These are phyloP conservation scores for Synanthedon vespiformis DNA, from an alignment of 2,888 invertebrate genomes.

Conservation along the genomic window DNA sequence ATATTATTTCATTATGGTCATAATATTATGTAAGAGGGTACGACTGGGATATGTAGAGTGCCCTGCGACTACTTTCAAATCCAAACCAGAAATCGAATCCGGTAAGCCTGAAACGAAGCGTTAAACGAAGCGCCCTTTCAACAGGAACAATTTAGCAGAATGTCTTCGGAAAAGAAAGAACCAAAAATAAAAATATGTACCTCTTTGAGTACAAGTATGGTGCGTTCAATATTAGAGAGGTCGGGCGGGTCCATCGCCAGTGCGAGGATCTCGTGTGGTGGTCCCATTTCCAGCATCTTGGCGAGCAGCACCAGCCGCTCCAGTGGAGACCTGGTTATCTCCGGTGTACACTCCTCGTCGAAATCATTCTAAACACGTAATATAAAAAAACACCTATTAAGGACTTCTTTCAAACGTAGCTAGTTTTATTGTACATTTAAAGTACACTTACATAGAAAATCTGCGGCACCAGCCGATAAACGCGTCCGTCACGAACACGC, in stretches of 20 bases:
- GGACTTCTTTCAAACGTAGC: too few species aligned
- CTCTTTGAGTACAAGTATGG: conserved; percentile 88
- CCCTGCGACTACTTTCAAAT: too few species aligned
- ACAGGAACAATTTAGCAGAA: not conserved
- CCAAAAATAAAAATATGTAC: conserved; percentile 35
- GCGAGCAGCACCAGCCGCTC: conserved; percentile 83
- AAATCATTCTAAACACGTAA: conserved; percentile 45
- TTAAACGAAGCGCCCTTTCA: not conserved
- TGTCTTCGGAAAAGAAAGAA: too few species aligned
- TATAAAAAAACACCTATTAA: not conserved
- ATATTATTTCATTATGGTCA: too few species aligned
- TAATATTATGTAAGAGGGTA: too few species aligned
- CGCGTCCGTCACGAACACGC: conserved; percentile 85
- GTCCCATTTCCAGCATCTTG: conserved; percentile 86
- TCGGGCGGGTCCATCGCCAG: conserved; percentile 90
- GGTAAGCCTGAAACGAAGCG: too few species aligned
- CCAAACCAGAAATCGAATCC: too few species aligned
- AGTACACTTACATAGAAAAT: conserved; percentile 68
- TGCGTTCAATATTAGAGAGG: conserved; percentile 81
- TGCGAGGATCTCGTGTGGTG: conserved; percentile 82
- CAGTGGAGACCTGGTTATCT: conserved; percentile 85
- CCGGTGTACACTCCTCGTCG: conserved; percentile 73
- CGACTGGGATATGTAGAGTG: too few species aligned
- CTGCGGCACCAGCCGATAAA: conserved; percentile 82
- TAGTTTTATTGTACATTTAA: not conserved